Percentiles rank a stretch among this genome's conserved stretches.
Conservation (phyloP, 53 echinoderm and acorn worm genomes). For the Patiria pectinifera region DNA sequence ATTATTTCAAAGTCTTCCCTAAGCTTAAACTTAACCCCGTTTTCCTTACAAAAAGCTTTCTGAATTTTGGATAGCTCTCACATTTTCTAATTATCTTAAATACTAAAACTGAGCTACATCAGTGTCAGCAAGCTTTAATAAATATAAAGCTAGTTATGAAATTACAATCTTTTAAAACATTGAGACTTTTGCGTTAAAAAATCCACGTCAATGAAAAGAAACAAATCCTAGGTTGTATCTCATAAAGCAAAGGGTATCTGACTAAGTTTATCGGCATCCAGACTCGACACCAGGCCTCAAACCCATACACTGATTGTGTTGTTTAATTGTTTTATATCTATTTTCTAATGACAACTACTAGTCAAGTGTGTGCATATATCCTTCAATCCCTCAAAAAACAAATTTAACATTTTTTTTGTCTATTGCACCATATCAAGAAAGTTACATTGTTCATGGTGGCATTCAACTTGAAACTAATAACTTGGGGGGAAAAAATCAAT, state of each 20-base stretch:
- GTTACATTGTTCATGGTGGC: slow-evolving; percentile 41
- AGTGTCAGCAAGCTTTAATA: not conserved
- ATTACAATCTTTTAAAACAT: not conserved
- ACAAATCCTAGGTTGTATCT: not conserved
- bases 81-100: not conserved
- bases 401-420: not conserved
- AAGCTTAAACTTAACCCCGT: not conserved
- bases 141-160: not conserved
- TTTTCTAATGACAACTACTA: not conserved
- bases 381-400: not conserved
- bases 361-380: not conserved
- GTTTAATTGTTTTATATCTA: not conserved
- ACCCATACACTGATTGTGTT: not conserved
- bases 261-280: not conserved
- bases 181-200: not conserved
- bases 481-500: not conserved
- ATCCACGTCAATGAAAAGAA: not conserved
- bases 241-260: not conserved
- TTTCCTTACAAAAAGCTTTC: not conserved
- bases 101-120: not conserved
- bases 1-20: not conserved
- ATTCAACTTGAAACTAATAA: not conserved
- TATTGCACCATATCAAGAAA: slow-evolving; percentile 58
- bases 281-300: not conserved
- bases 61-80: not conserved